phyloP scores from a whole-genome alignment of 2,113 vertebrate genomes.

The Raja brachyura region DNA sequence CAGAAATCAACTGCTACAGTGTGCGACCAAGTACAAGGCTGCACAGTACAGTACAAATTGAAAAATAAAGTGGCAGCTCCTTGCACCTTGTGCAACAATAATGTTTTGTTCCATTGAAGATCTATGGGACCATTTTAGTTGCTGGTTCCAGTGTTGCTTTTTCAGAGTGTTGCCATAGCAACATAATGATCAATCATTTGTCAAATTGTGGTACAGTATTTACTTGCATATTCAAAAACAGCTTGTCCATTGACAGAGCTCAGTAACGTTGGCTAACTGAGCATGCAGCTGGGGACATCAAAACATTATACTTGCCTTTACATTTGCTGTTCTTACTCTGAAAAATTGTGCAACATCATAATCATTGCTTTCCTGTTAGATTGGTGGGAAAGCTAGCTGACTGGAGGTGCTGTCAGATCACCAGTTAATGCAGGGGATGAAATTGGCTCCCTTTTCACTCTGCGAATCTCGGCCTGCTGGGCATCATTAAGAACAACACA shows the following conservation, averaged over 20 bases:
- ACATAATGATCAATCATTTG: slow-evolving; percentile 7
- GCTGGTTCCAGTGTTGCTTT: neutral
- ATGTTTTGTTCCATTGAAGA: slow-evolving; percentile 5
- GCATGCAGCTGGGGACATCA: neutral
- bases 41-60: neutral
- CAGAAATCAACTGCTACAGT: neutral
- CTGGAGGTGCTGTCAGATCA: slow-evolving; percentile 22
- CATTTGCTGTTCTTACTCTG: neutral
- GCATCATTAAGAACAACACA: neutral
- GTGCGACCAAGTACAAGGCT: neutral
- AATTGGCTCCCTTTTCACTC: neutral
- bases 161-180: neutral
- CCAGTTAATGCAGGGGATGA: neutral
- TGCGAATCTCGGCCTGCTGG: neutral
- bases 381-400: neutral
- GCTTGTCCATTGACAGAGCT: neutral
- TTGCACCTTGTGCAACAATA: slow-evolving; percentile 18
- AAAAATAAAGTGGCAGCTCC: neutral
- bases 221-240: slow-evolving; percentile 18
- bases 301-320: neutral
- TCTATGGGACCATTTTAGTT: neutral
- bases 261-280: slow-evolving; percentile 10
- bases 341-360: neutral
- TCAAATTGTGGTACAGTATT: neutral
- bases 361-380: slow-evolving; percentile 17